phyloP scores from a whole-genome alignment of 2,113 vertebrate species.

The Tachuris rubrigastra region DNA sequence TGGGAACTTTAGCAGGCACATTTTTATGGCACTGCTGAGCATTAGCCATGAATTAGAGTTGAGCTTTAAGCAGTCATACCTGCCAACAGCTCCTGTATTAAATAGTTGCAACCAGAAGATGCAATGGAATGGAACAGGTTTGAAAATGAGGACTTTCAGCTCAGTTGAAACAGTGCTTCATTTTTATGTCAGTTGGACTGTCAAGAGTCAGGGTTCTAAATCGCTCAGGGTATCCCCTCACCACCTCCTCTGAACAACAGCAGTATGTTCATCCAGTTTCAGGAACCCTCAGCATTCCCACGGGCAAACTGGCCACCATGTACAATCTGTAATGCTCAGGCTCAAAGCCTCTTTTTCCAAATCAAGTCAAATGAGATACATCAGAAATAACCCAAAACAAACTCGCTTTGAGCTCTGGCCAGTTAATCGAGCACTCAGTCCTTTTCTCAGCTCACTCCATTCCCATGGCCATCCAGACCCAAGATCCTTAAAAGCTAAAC shows the following conservation, averaged over 20 bases:
- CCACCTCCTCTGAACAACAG: background rate
- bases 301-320: background rate
- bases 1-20: background rate
- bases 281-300: background rate
- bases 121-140: background rate
- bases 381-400: background rate
- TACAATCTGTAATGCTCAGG: background rate
- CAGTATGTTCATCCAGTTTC: background rate
- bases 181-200: background rate
- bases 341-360: background rate
- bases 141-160: background rate
- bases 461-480: background rate
- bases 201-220: background rate
- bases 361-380: background rate
- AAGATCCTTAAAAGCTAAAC: background rate
- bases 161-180: background rate
- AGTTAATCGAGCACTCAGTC: background rate
- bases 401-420: background rate
- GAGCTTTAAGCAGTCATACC: background rate
- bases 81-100: background rate
- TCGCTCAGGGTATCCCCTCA: background rate
- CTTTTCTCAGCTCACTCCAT: background rate
- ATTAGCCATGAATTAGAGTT: background rate
- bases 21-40: background rate
- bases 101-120: background rate